Conservation (phyloP, 2,113 vertebrate species). For the Axis porcinus region DNA sequence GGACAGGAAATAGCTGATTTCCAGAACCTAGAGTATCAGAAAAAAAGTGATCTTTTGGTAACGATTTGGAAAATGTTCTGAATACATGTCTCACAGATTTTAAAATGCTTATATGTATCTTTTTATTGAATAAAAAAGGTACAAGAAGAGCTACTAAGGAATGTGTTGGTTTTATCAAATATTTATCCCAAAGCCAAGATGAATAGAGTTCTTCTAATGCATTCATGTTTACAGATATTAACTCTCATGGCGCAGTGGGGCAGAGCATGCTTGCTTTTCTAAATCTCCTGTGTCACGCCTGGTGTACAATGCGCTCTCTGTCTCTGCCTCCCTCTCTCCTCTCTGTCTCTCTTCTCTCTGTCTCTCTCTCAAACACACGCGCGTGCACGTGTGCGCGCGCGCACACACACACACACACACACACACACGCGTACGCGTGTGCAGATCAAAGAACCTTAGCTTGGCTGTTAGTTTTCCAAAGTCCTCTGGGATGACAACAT, state of each 20-base stretch:
- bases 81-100: neutral
- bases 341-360: neutral
- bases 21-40: conserved; percentile 17
- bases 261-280: neutral
- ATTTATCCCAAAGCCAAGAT: conserved; percentile 23
- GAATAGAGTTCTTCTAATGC: neutral
- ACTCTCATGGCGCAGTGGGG: neutral
- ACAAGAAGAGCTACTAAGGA: neutral
- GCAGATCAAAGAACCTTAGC: neutral
- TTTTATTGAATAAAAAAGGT: neutral
- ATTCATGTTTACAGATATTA: neutral
- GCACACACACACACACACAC: fast-evolving
- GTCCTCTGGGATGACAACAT: neutral
- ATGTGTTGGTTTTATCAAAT: conserved; percentile 24
- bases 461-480: neutral
- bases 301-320: neutral
- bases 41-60: neutral
- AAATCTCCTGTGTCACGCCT: neutral
- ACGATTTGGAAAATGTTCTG: conserved; percentile 30
- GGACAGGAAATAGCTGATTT: conserved; percentile 58
- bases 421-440: neutral
- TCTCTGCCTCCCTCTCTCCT: neutral
- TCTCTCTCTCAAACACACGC: neutral
- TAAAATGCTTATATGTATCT: neutral
- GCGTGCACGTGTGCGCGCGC: fast-evolving